These are phyloP conservation scores for Maniola hyperantus DNA, from an alignment of 2,888 invertebrate species.

Conservation along the genomic window DNA sequence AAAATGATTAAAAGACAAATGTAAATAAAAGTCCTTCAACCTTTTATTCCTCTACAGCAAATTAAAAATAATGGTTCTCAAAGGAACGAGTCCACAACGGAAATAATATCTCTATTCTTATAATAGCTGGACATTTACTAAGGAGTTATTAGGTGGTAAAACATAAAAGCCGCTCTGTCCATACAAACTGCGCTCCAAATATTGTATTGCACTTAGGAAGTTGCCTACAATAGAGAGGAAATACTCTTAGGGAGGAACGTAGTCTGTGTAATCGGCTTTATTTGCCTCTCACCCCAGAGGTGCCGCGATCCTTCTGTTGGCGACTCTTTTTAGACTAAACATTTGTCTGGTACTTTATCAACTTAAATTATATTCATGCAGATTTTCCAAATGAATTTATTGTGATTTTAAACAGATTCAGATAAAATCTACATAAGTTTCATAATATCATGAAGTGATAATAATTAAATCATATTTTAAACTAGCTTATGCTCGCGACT, in stretches of 20 bases:
- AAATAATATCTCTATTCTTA: slow-evolving; percentile 37
- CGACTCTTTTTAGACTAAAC: slow-evolving; percentile 38
- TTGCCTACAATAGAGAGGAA: slow-evolving; percentile 55
- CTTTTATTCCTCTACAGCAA: slow-evolving; percentile 33
- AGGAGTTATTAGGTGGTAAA: slow-evolving; percentile 40
- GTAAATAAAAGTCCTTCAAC: slow-evolving; percentile 35
- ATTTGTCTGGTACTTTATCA: slow-evolving; percentile 20
- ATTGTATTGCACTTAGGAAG: slow-evolving; percentile 48
- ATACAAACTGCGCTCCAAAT: slow-evolving; percentile 44
- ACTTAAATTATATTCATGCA: slow-evolving; percentile 6
- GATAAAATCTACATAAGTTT: neutral
- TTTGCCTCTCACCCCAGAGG: slow-evolving; percentile 50
- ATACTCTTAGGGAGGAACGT: slow-evolving; percentile 55
- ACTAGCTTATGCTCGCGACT: too few species aligned
- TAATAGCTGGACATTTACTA: slow-evolving; percentile 33
- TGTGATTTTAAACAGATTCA: slow-evolving; percentile 1
- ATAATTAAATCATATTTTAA: slow-evolving; percentile 2
- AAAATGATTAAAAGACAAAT: slow-evolving; percentile 30
- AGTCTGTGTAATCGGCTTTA: slow-evolving; percentile 73
- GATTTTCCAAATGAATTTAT: slow-evolving; percentile 13
- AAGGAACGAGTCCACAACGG: slow-evolving; percentile 28
- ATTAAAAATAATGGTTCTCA: slow-evolving; percentile 34
- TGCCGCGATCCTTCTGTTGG: slow-evolving; percentile 39
- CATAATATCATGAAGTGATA: neutral
- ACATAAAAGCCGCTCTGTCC: slow-evolving; percentile 41